A percentile compares a stretch with the other conserved stretches of the same genome.
phyloP scores from a whole-genome alignment of 2,888 invertebrate genomes.

The Melieria picta region DNA sequence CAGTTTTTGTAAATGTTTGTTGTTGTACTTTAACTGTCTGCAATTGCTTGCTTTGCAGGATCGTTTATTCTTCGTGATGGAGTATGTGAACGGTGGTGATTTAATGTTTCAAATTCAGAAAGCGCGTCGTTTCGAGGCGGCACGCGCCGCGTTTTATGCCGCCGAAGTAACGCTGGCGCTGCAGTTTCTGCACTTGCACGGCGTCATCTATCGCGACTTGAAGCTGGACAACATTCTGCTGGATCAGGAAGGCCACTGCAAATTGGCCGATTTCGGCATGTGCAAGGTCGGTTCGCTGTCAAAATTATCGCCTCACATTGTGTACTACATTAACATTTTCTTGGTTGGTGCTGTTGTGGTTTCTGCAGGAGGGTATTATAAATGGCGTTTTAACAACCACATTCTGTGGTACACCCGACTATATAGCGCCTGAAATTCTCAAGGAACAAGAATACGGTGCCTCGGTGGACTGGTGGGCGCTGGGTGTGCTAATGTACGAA shows the following conservation, averaged over 20 bases:
- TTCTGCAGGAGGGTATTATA: conserved; percentile 61
- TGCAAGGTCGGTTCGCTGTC: conserved; percentile 84
- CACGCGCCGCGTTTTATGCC: conserved; percentile 92
- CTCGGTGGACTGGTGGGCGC: conserved; percentile 95
- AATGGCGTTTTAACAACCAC: conserved; percentile 93
- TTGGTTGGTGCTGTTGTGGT: neutral
- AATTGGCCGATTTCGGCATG: conserved; percentile 97
- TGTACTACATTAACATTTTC: no score
- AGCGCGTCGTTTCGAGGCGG: conserved; percentile 97
- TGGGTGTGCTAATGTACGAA: conserved; percentile 98
- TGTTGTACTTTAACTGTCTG: neutral
- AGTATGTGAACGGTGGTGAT: conserved; percentile 98
- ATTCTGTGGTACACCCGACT: conserved; percentile 99
- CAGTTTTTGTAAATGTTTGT: conserved; percentile 7
- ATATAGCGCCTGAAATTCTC: conserved; percentile 97
- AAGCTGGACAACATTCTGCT: conserved; percentile 98
- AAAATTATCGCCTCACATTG: neutral
- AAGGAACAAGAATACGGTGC: conserved; percentile 93
- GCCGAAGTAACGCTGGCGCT: conserved; percentile 98
- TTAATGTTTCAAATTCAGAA: conserved; percentile 99
- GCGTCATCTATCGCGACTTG: conserved; percentile 98
- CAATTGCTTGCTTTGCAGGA: conserved; percentile 68
- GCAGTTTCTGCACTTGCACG: conserved; percentile 95
- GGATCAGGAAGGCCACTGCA: conserved; percentile 95
- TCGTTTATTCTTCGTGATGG: conserved; percentile 98